A percentile compares a stretch with the other conserved stretches of the same genome.
These are phyloP conservation scores for Okamejei kenojei DNA, from an alignment of 2,797 vertebrate species.

Conservation along the genomic window DNA sequence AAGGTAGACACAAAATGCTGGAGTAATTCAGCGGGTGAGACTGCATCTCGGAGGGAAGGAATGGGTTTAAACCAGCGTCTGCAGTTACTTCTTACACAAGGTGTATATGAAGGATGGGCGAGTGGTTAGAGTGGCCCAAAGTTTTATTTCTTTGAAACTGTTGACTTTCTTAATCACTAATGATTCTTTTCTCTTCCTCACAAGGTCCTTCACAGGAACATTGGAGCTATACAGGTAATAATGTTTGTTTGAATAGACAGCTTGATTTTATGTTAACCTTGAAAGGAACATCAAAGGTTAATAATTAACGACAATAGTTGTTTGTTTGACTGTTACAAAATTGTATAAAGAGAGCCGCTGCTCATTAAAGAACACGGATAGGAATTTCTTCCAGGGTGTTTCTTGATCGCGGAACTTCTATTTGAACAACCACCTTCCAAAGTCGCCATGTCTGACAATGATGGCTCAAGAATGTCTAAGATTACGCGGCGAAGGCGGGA, in stretches of 20 bases:
- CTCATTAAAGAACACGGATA: neutral
- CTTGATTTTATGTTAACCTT: neutral
- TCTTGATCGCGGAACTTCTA: neutral
- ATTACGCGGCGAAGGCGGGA: too few relatives aligned
- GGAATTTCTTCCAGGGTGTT: neutral
- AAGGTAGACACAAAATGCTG: too few relatives aligned
- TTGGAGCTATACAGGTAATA: constrained; percentile 25
- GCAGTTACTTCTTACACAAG: too few relatives aligned
- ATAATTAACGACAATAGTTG: neutral
- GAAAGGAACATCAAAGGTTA: neutral
- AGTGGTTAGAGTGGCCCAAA: too few relatives aligned
- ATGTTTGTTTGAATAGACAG: neutral
- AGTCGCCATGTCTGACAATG: neutral
- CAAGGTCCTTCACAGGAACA: neutral
- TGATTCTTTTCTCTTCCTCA: neutral
- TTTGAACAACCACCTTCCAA: neutral
- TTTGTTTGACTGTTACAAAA: neutral
- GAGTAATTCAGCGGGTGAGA: too few relatives aligned
- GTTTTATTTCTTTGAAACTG: neutral
- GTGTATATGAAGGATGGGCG: too few relatives aligned
- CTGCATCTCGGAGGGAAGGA: too few relatives aligned
- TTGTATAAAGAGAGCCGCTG: neutral
- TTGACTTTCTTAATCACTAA: neutral
- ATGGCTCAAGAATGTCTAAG: neutral
- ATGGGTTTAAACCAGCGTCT: too few relatives aligned